Evolutionary conservation across 1,140 invertebrate species (phyloP), one percentile per base, ranked within the genome.

Genomic region (Carposina sasakii): DNA sequence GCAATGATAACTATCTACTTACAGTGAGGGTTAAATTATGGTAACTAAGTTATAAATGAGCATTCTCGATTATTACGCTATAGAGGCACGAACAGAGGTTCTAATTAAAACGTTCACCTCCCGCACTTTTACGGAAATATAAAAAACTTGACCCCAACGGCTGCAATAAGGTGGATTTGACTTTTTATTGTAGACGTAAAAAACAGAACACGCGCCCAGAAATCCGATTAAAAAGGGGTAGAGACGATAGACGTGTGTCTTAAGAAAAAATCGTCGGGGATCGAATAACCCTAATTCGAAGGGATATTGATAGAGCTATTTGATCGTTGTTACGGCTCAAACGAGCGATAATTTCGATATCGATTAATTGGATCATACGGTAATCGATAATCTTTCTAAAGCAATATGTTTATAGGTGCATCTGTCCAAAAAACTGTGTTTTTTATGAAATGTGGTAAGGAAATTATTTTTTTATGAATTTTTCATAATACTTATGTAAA

Each of bases 221-320:
- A 76, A 82, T 76, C 77, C 67, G 77, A 81, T 83, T 83, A 81
- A 78, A 78, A 81, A 83, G 75, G 76, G 77, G 76, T 81, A 69
- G 67, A 54, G n/a, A n/a, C n/a, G 34, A 33, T 36, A 52, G 67
- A 67, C 71, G 63, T 58, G 65, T 65, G 72, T 63, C 65, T 61
- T 63, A 33, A 42, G 62, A 60, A 71, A 83, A 83, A 82, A 83
- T 71, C 53, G 41, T 19, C 24, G 33, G 55, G 55, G 61, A 71
- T 71, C 67, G 57, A 64, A 78, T 76, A 83, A 76, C 79, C 67
- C 76, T 76, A 76, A 76, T 76, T 73, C 71, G 58, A 67, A 43
- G 56, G 54, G 70, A 70, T 64, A 61, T 67, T 76, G 79, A 83
- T 83, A 81, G 70, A 83, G 76, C 76, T 78, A 76, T 83, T 78